Evolutionary conservation across 23 tunicate species (phyloP).

Genomic region (Trididemnum miniatum): DNA sequence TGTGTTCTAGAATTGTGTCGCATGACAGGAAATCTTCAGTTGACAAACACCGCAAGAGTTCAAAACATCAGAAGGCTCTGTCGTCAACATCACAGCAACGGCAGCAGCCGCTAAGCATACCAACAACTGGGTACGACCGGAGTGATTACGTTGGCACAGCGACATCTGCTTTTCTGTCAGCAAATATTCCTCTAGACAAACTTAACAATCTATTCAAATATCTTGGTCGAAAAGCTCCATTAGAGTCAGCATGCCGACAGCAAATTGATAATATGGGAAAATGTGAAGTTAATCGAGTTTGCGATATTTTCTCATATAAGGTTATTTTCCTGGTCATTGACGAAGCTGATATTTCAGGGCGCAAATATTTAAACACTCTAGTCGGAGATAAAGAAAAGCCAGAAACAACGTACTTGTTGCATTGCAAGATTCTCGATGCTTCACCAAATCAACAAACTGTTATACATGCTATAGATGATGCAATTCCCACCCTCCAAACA

Average conservation of each 20-base stretch:
- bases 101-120: conserved; percentile 34
- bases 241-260: conserved; percentile 32
- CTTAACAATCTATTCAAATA: conserved; percentile 31
- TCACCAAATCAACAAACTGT: conserved; percentile 21
- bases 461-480: conserved; percentile 28
- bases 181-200: conserved; percentile 27
- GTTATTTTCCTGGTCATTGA: conserved; percentile 21
- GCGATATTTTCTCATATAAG: conserved; percentile 25
- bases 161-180: conserved; percentile 31
- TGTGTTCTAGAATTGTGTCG: conserved; percentile 25
- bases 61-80: conserved; percentile 21
- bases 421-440: conserved; percentile 11
- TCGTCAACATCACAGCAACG: too few relatives aligned
- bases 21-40: conserved; percentile 29
- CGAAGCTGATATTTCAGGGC: conserved; percentile 24
- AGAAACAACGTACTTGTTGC: conserved; percentile 21
- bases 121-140: conserved; percentile 27
- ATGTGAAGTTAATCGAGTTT: conserved; percentile 30
- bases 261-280: conserved; percentile 30
- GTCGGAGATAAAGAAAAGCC: conserved; percentile 29
- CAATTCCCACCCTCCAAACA: conserved; percentile 9
- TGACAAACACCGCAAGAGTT: conserved; percentile 21
- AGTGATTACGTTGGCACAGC: conserved; percentile 29
- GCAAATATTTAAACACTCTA: conserved; percentile 30
- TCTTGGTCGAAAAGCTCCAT: conserved; percentile 35